These are phyloP conservation scores for Amphiduros pacificus DNA, from an alignment of 2,888 invertebrate species.

Conservation along the genomic window DNA sequence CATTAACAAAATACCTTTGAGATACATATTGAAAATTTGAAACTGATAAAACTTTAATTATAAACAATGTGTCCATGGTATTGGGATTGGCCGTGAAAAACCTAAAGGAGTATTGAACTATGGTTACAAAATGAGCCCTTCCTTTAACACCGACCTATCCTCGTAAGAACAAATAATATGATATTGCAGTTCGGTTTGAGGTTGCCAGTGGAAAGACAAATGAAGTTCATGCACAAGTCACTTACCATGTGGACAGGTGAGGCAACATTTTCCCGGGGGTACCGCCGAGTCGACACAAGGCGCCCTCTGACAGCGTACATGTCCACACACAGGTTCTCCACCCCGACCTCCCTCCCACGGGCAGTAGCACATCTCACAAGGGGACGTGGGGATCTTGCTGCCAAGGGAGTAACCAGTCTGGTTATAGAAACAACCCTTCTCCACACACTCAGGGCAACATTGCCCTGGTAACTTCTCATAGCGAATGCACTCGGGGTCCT, in stretches of 20 bases:
- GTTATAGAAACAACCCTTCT: conserved; percentile 10
- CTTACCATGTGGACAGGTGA: neutral
- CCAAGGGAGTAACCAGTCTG: conserved; percentile 9
- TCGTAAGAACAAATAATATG: too few species aligned
- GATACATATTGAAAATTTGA: too few species aligned
- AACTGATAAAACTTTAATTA: too few species aligned
- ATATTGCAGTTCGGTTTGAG: too few species aligned
- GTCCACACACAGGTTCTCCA: neutral
- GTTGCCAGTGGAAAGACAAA: too few species aligned
- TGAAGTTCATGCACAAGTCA: too few species aligned
- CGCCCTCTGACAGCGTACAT: neutral
- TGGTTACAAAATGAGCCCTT: too few species aligned
- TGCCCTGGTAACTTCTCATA: conserved; percentile 8
- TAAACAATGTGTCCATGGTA: too few species aligned
- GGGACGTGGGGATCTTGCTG: conserved; percentile 6
- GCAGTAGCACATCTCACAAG: conserved; percentile 14
- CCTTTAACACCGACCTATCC: too few species aligned
- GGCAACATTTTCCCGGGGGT: neutral
- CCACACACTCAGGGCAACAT: conserved; percentile 12
- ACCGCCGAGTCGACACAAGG: neutral
- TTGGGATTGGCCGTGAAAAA: too few species aligned
- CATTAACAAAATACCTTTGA: too few species aligned
- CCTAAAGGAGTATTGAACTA: too few species aligned
- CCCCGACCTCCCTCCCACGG: conserved; percentile 7
- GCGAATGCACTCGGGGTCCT: conserved; percentile 9